Percentiles rank a stretch among this genome's conserved stretches.
These are phyloP conservation scores for Pegoplata infirma DNA, from an alignment of 2,888 invertebrate species.

Conservation along the genomic window DNA sequence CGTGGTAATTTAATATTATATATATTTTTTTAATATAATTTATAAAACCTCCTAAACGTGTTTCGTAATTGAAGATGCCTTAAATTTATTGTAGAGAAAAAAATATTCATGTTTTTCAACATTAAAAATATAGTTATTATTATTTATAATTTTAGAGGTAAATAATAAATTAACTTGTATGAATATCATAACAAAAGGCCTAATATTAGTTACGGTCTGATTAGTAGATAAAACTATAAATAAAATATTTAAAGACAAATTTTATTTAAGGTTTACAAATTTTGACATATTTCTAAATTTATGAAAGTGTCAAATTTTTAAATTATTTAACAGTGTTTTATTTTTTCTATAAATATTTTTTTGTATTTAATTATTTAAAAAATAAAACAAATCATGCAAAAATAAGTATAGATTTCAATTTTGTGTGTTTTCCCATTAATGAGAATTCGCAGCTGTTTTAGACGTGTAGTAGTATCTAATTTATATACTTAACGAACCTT, in stretches of 20 bases:
- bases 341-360: neutral
- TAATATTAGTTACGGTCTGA: constrained; percentile 54
- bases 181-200: constrained; percentile 27
- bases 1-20: constrained; percentile 18
- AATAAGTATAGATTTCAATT: neutral
- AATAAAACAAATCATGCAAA: neutral
- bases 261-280: too few relatives aligned
- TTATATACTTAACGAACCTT: neutral
- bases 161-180: constrained; percentile 27
- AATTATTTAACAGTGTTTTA: too few relatives aligned
- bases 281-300: too few relatives aligned
- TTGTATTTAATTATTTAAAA: neutral
- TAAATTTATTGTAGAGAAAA: constrained; percentile 4
- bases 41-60: constrained; percentile 1
- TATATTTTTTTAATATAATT: neutral
- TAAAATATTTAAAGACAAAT: too few relatives aligned
- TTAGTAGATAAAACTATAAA: constrained; percentile 34
- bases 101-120: constrained; percentile 28
- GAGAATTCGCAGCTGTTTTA: neutral
- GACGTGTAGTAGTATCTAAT: neutral
- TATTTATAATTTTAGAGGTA: constrained; percentile 8
- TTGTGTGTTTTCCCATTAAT: neutral
- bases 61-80: constrained; percentile 17
- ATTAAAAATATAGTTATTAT: constrained; percentile 11
- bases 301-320: too few relatives aligned